Percentiles rank a stretch among this genome's conserved stretches.
These are phyloP conservation scores for Tinamus guttatus DNA, from an alignment of 2,113 vertebrate genomes.

Conservation along the genomic window DNA sequence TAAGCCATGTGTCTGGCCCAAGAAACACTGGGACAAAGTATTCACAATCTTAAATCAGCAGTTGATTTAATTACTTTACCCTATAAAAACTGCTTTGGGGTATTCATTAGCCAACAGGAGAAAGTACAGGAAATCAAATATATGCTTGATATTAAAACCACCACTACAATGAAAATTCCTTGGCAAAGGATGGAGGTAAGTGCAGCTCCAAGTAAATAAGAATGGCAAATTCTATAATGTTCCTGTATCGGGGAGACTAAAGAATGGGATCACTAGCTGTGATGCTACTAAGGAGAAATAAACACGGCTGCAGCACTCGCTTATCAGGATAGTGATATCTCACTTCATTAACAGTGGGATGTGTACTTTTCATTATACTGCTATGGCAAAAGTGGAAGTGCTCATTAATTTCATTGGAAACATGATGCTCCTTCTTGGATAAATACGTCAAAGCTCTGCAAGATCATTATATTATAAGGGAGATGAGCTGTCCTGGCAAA, in stretches of 20 bases:
- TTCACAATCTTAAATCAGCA: neutral
- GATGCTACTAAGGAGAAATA: neutral
- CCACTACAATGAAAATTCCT: neutral
- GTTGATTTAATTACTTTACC: neutral
- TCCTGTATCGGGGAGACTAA: neutral
- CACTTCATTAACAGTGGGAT: conserved; percentile 25
- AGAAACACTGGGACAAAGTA: neutral
- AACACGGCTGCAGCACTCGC: neutral
- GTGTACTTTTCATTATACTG: conserved; percentile 15
- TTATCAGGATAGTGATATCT: neutral
- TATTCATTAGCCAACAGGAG: neutral
- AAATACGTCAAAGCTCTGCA: conserved; percentile 9
- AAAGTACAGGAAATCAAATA: neutral
- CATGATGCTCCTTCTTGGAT: conserved; percentile 12
- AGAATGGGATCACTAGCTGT: neutral
- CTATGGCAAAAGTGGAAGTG: conserved; percentile 6
- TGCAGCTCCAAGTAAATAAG: conserved; percentile 8
- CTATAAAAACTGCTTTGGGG: neutral
- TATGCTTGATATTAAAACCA: neutral
- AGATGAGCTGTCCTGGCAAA: neutral
- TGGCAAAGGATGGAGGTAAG: neutral
- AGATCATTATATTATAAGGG: neutral
- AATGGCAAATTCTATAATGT: neutral
- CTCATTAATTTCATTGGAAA: conserved; percentile 20
- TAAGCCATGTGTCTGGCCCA: neutral